Evolutionary conservation across 2,113 vertebrate species (phyloP), one percentile per base, ranked within the genome.

Genomic region (Percina caprodes): DNA sequence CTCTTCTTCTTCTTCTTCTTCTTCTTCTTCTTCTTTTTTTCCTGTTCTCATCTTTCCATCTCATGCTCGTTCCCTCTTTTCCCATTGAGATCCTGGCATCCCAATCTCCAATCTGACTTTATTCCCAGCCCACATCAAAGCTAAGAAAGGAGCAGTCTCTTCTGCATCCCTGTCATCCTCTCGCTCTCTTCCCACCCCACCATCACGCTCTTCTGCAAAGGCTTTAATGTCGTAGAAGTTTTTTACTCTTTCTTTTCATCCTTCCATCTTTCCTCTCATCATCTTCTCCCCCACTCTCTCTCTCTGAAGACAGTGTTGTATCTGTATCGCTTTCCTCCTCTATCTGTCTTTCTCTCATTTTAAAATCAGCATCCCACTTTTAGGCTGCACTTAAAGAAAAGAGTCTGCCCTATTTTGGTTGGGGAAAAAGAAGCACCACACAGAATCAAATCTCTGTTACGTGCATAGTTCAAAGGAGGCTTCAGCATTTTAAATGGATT

Each of bases 101-200:
- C 89, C 75, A 48, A 80, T 91, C 90, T 85, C 80, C 90, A 84
- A 90, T 92, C 89, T 90, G 87, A 90, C 84, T 92, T 91, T 88
- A 91, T 90, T 89, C 90, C 90, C 86, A 86, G 82, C 89, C 89
- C 85, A 91, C 91, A 92, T 93, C 85, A 93, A 91, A 93, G 91
- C 78, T 74, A 63, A 82, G 86, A 84, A 80, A 66, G 62, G 78
- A 86, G 85, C 84, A 84, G 82, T 82, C 86, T 91, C 74, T 77
- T 90, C 56, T 93, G 83, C 82, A 89, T 91, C 88, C 69, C 83
- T 84, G 89, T 85, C 90, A 81, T 90, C 89, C 76, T 65, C 74
- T 70, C 62, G 81, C 24, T 33, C 63, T 60, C 74, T 62, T 81
- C 81, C 79, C 74, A 59, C 59, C 56, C 69, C 9, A 15, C 79